Percentiles rank a stretch among this genome's conserved stretches.
phyloP scores from a whole-genome alignment of 23 tunicate genomes.

The Clavelina lepadiformis region DNA sequence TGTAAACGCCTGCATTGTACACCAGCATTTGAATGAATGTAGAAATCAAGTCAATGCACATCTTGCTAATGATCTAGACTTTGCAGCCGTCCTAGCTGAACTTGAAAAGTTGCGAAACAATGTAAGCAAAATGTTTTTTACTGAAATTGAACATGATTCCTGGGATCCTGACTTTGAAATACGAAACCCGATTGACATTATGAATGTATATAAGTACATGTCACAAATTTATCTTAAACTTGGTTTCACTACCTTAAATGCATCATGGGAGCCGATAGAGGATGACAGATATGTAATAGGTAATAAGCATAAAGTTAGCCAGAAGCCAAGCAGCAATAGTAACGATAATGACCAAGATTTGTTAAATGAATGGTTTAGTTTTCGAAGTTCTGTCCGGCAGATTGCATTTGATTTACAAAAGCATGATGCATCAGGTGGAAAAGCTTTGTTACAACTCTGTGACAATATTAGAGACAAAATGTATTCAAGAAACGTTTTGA shows the following conservation, averaged over 20 bases:
- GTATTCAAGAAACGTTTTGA: neutral
- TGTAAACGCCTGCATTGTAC: conserved; percentile 7
- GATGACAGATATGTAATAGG: too few species aligned
- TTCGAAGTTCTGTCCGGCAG: conserved; percentile 18
- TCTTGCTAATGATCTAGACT: conserved; percentile 17
- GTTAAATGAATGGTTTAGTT: neutral
- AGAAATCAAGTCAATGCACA: conserved; percentile 1
- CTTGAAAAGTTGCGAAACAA: neutral
- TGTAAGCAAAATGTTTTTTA: conserved; percentile 7
- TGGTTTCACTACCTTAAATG: conserved; percentile 15
- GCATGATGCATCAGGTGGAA: conserved; percentile 1
- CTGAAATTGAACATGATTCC: neutral
- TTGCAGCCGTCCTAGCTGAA: neutral
- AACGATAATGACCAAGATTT: neutral
- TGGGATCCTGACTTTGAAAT: neutral
- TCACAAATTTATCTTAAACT: conserved; percentile 2
- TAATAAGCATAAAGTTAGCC: too few species aligned
- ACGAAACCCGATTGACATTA: neutral
- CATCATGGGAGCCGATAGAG: neutral
- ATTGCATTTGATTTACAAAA: conserved; percentile 8
- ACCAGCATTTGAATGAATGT: conserved; percentile 1
- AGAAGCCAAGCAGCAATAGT: too few species aligned
- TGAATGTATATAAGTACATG: conserved; percentile 7
- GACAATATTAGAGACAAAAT: conserved; percentile 5
- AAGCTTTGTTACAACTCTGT: neutral